Evolutionary conservation across 2,888 invertebrate species (phyloP), one percentile per base, ranked within the genome.

Genomic region (Andrena fulva): DNA sequence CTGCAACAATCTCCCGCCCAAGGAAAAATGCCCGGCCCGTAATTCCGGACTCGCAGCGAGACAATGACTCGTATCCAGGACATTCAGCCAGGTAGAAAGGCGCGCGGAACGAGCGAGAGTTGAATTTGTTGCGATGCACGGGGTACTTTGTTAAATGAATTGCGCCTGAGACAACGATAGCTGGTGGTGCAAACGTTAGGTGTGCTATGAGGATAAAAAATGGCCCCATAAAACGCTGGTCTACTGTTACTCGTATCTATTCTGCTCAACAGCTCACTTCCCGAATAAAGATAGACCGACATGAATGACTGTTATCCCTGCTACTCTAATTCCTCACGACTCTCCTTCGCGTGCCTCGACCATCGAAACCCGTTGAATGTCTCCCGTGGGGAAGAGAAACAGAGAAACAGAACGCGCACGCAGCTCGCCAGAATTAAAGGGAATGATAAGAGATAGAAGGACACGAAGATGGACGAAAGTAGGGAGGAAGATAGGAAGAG

Each of bases 11-110:
- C 81, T 80, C 68, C 50, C 0, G 6, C 10, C 24, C 10, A 16
- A 50, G 20, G 73, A 81, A 80, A 80, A 80, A 80, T 71, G 68
- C 59, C 54, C 29, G 20, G 31, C 67, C 68, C 68, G 62, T 66
- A 82, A 81, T 76, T 59, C 54, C 64, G 27, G 67, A 56, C 80
- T 73, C 56, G 67, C 76, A 59, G 63, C 64, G 35, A 76, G 82
- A 82, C 82, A 82, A 82, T 86, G 87, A 75, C 73, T 87, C 77
- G 74, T 87, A 78, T 76, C 72, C 71, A 73, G 77, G 75, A 75
- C 87, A 69, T 77, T 76, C 71, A 59, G 62, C 70, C 31, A 35
- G 69, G 59, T 73, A 73, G 78, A 84, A 78, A 87, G 81, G 76
- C 68, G 72, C 77, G 78, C 42, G 56, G 50, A 59, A 77, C 68